Evolutionary conservation across 2,888 invertebrate genomes (phyloP).

Genomic region (Phyto melanocephala): DNA sequence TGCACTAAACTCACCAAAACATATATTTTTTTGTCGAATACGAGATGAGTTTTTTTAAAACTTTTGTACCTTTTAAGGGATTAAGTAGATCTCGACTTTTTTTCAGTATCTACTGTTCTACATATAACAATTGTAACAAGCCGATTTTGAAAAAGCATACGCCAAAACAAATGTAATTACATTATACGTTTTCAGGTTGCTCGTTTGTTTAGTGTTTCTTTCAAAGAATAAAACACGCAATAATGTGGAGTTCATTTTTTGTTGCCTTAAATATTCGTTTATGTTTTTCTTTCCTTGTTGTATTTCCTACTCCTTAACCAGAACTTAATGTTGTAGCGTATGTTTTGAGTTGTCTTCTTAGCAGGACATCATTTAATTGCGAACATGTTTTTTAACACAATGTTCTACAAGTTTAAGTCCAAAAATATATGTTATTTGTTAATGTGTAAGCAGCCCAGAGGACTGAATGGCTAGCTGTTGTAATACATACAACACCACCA

Average conservation of each 20-base stretch:
- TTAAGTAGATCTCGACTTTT: no score
- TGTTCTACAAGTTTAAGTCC: conserved; percentile 72
- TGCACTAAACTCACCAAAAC: no score
- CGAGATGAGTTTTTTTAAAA: no score
- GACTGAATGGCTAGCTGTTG: conserved; percentile 3
- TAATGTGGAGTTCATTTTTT: conserved; percentile 50
- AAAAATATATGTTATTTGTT: conserved; percentile 24
- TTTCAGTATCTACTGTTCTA: background rate
- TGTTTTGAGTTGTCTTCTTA: conserved; percentile 69
- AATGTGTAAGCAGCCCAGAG: background rate
- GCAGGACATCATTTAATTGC: conserved; percentile 78
- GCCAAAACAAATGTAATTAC: conserved; percentile 17
- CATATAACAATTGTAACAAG: background rate
- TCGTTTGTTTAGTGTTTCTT: conserved; percentile 22
- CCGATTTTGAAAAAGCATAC: conserved; percentile 8
- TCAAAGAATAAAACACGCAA: conserved; percentile 58
- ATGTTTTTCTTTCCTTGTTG: conserved; percentile 11
- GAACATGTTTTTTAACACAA: conserved; percentile 78
- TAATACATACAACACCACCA: conserved; percentile 35
- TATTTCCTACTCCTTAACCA: conserved; percentile 40
- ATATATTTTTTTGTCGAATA: no score
- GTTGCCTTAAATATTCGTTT: conserved; percentile 16
- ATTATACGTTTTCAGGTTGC: conserved; percentile 32
- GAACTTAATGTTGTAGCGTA: conserved; percentile 55
- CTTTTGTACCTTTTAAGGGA: no score